A percentile compares a stretch with the other conserved stretches of the same genome.
Conservation (phyloP, 1,140 invertebrate genomes). For the Drosophila baimaii region DNA sequence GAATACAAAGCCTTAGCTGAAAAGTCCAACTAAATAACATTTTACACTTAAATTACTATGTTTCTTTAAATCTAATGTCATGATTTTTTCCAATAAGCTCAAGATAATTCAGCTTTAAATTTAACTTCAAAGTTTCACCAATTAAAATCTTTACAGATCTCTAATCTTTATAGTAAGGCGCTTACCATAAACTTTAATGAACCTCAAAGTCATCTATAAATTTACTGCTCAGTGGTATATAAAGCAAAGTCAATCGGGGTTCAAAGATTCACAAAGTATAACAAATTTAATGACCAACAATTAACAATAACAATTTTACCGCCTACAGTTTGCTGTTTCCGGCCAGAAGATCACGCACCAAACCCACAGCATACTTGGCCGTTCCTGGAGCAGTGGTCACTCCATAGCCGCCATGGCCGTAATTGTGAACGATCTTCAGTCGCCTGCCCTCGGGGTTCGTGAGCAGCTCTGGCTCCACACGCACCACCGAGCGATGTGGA, state of each 20-base stretch:
- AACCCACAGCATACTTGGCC: constrained; percentile 88
- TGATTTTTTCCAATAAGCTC: background rate
- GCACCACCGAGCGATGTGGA: constrained; percentile 90
- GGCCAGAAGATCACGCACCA: constrained; percentile 87
- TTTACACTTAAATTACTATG: too few species aligned
- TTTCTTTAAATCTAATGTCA: too few species aligned
- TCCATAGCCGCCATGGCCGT: constrained; percentile 96
- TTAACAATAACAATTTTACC: constrained; percentile 17
- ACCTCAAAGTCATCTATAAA: constrained; percentile 1
- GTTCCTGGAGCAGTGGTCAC: constrained; percentile 95
- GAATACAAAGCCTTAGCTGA: too few species aligned
- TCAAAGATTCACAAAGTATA: constrained; percentile 42
- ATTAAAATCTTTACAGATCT: background rate
- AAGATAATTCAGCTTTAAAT: background rate
- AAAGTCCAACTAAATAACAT: too few species aligned
- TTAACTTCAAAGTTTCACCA: background rate
- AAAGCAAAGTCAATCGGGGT: constrained; percentile 15
- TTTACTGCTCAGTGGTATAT: constrained; percentile 3
- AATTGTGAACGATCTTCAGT: constrained; percentile 93
- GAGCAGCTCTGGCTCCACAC: constrained; percentile 89
- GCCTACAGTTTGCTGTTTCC: constrained; percentile 85
- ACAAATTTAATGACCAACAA: constrained; percentile 43
- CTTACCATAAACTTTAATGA: constrained; percentile 13
- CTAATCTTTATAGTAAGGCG: background rate
- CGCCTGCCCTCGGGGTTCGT: constrained; percentile 72